These are phyloP conservation scores for Hydrotaea diabolus DNA, from an alignment of 2,888 invertebrate genomes.

Conservation along the genomic window DNA sequence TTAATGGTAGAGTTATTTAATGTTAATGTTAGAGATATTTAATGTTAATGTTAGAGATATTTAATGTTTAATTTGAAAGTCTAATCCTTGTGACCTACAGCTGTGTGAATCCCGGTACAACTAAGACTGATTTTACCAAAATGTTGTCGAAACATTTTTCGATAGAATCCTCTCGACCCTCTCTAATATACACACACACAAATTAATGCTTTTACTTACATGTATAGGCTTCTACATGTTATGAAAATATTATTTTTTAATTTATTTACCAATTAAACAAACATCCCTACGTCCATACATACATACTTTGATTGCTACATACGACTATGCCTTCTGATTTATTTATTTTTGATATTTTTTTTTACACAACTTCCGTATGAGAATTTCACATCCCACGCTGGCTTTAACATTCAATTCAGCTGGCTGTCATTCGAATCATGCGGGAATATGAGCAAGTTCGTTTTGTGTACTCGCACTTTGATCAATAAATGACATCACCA, in stretches of 20 bases:
- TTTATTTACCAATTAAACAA: constrained; percentile 29
- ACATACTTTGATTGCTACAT: not conserved
- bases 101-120: too few relatives aligned
- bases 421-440: not conserved
- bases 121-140: too few relatives aligned
- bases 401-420: not conserved
- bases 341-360: not conserved
- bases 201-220: not conserved
- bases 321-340: not conserved
- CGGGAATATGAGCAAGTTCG: not conserved
- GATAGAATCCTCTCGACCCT: too few relatives aligned
- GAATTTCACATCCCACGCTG: not conserved
- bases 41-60: too few relatives aligned
- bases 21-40: too few relatives aligned
- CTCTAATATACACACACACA: too few relatives aligned
- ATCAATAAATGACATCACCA: constrained; percentile 23
- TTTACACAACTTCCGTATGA: not conserved
- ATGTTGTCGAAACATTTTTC: too few relatives aligned
- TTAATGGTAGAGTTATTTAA: too few relatives aligned
- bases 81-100: too few relatives aligned
- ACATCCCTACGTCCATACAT: too few relatives aligned
- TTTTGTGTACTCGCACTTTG: constrained; percentile 10
- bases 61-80: too few relatives aligned
- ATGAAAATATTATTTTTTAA: constrained; percentile 40
- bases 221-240: not conserved